Percentiles rank a stretch among this genome's conserved stretches.
Conservation (phyloP, 2,888 invertebrate genomes). For the Agrochola litura region DNA sequence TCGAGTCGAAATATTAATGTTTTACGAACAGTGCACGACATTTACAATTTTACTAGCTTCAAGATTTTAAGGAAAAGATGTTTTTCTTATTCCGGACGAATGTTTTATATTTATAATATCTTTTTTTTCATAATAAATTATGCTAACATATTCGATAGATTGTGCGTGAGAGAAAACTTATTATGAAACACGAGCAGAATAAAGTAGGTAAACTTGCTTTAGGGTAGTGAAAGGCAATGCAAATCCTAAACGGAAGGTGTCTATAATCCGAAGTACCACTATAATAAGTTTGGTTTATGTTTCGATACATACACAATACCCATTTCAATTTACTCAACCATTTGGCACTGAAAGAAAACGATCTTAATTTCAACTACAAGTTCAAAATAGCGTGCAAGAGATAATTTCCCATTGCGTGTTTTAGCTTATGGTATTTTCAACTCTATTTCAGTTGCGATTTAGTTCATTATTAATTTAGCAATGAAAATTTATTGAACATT, state of each 20-base stretch:
- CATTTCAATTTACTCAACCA: background rate
- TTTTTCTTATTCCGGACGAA: constrained; percentile 49
- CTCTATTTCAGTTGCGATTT: background rate
- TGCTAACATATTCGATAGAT: constrained; percentile 32
- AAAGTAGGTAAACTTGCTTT: background rate
- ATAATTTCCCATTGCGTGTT: background rate
- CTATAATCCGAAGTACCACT: constrained; percentile 18
- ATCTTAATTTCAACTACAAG: background rate
- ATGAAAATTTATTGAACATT: background rate
- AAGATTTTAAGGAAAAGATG: constrained; percentile 39
- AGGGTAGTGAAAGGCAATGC: constrained; percentile 4
- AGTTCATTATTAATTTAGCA: background rate
- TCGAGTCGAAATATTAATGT: constrained; percentile 38
- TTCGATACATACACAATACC: background rate
- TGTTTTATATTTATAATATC: constrained; percentile 37
- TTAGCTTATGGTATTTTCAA: constrained; percentile 4
- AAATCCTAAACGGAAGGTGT: constrained; percentile 7
- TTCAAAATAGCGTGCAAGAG: background rate
- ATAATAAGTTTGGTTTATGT: constrained; percentile 15
- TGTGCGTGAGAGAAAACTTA: constrained; percentile 36
- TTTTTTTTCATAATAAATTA: constrained; percentile 19
- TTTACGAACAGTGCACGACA: constrained; percentile 45
- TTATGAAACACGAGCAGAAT: constrained; percentile 11
- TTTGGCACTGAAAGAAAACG: background rate
- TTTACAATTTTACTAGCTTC: constrained; percentile 28